Evolutionary conservation across 1,140 invertebrate species (phyloP), one percentile per base, ranked within the genome.

Genomic region (Propsilocerus akamusi): DNA sequence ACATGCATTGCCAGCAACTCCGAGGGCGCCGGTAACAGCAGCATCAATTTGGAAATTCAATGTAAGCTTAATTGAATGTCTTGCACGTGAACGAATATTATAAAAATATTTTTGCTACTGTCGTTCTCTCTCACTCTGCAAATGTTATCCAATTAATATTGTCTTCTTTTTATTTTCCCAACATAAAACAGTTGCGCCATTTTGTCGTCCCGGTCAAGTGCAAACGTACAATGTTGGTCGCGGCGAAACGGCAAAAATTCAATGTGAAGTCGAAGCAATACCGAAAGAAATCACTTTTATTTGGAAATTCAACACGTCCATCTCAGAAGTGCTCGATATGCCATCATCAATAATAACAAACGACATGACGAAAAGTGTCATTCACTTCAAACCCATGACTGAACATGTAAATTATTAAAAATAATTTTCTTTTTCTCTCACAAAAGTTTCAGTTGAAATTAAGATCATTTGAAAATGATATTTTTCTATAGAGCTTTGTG

Each of bases 261-360:
- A 76, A 3, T 92, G 86, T 64, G 83, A 89, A 58, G 68, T 92
- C 32, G 83, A 87, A 53, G 82, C 84, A n/a, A 89, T 88, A 67
- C 86, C 87, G 52, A 66, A 75, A 53, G 76, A 79, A 51, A 68
- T 83, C 7, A 70, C 65, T 51, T 85, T 82, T 61, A 72, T 70
- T 32, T 86, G 83, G 83, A 81, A 78, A 64, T 84, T 86, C 66
- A 84, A 85, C 67, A 83, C 81, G 58, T 78, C 75, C 14, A 74
- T 73, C 52, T 70, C 72, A 54, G 77, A 81, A 51, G 72, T 72
- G 4, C 68, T 80, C 49, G 78, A 82, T 59, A 76, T 83, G 53
- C 72, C 76, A 0, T 69, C 73, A 46, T 74, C 68, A 26, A 68
- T 72, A 51, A 70, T 78, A 48, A 66, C 67, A 50, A 70, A 66